Conservation (phyloP, 2,797 vertebrate species). For the Pygocentrus nattereri region DNA sequence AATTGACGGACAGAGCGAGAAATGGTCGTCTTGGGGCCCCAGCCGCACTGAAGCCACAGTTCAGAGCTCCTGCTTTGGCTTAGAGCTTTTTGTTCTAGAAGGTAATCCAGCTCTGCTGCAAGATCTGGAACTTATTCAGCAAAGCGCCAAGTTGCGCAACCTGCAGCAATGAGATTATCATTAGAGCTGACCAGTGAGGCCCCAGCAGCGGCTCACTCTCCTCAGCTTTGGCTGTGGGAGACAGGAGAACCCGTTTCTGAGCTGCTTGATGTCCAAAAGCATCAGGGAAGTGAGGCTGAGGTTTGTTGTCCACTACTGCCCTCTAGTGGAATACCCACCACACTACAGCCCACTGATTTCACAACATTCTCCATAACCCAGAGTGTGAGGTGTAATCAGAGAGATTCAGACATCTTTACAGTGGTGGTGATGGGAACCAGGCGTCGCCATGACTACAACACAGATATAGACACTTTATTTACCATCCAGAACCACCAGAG, state of each 20-base stretch:
- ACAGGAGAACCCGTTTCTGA: background rate
- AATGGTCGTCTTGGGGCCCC: background rate
- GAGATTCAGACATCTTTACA: no score
- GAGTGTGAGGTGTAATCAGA: no score
- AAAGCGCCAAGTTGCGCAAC: background rate
- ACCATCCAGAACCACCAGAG: no score
- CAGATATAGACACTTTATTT: no score
- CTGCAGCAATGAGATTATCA: background rate
- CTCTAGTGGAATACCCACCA: background rate
- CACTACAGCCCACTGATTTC: background rate
- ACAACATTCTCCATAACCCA: no score
- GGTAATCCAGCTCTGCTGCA: background rate
- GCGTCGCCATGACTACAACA: no score
- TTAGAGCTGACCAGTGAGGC: background rate
- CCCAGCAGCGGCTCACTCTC: background rate
- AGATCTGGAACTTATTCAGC: background rate
- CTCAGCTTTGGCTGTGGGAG: background rate
- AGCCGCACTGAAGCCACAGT: background rate
- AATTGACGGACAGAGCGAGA: no score
- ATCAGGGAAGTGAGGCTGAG: no score
- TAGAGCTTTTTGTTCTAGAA: background rate
- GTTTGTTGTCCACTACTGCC: background rate
- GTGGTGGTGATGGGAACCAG: no score
- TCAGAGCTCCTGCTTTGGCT: background rate
- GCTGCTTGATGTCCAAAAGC: background rate